phyloP scores from a whole-genome alignment of 1,140 invertebrate genomes.

The Aradophagus sp. region DNA sequence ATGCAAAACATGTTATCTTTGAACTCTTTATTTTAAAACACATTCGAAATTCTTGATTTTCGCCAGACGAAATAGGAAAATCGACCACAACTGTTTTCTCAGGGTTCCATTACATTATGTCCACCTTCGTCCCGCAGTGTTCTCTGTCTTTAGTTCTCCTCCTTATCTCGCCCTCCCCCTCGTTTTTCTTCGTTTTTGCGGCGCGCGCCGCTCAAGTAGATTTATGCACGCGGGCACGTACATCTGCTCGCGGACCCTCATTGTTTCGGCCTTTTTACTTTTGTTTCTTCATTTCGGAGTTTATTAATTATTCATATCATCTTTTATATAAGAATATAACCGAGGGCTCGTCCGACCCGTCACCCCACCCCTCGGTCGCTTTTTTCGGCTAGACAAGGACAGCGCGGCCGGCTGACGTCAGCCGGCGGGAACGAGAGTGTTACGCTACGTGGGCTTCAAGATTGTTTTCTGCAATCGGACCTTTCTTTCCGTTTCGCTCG shows the following conservation, averaged over 20 bases:
- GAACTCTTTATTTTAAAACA: no score
- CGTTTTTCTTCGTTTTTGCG: conserved; percentile 30
- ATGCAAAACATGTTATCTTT: no score
- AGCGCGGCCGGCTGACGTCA: conserved; percentile 18
- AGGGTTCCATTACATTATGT: conserved; percentile 46
- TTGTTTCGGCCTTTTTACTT: conserved; percentile 49
- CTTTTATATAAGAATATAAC: conserved; percentile 32
- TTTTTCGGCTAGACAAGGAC: conserved; percentile 41
- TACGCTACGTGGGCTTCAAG: conserved; percentile 42
- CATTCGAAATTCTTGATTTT: no score
- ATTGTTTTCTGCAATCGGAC: conserved; percentile 44
- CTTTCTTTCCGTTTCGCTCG: conserved; percentile 9
- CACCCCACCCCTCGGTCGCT: conserved; percentile 5
- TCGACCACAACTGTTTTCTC: no score
- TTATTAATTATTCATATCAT: conserved; percentile 55
- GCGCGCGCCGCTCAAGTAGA: conserved; percentile 35
- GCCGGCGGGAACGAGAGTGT: conserved; percentile 26
- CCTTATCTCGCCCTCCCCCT: neutral
- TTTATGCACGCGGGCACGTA: conserved; percentile 47
- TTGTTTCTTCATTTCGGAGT: conserved; percentile 49
- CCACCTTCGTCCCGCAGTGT: conserved; percentile 5
- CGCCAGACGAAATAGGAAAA: conserved; percentile 6
- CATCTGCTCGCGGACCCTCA: conserved; percentile 45
- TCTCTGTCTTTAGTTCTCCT: no score
- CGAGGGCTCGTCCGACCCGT: no score